Base-by-base conservation (phyloP, 2,888 invertebrate species). In the Eretmocerus hayati region DNA sequence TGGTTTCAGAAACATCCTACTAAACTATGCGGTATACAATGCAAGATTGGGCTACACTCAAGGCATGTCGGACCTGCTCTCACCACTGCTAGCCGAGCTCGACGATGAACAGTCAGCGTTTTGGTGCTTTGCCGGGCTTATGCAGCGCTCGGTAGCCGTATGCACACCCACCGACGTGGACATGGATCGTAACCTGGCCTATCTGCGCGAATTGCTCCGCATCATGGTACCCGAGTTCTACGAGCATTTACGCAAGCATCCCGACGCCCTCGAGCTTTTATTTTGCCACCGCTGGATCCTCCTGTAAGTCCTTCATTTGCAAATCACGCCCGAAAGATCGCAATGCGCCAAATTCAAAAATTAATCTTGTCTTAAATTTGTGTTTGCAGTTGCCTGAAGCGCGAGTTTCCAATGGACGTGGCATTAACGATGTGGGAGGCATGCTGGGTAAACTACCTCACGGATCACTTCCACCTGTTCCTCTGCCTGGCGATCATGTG, bases 261-360 rank as follows among this genome's bases (percentile, higher is more conserved):
- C 83, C 4, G 93, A 94, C 69, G 91, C 90, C 2, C 81, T 89
- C 76, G 93, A 94, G 65, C 72, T 95, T 41, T 75, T 95, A 18
- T 95, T 95, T 68, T 92, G 92, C 59, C 95, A 95, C 72, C 84
- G 95, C 53, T 95, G 95, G 95, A 90, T 95, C 61, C 74, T 95
- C 52, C 71, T 95, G 79, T 94, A 72, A 78, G 81, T 77, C 6
- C 11, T 16, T 22, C 6, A 6, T 11, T 11, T 26, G 26, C 26
- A 9, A 6, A 11, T 11, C 11, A 9, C 26, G 2, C 15, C 16
- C 22, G 4, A 33, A 15, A 1, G 11, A 26, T 32, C 5, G 5
- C 8, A 30, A 9, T 30, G 8, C 13, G 8, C 30, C 30, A 30
- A 9, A 30, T 9, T 8, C 13, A 13, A 30, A 30, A 30, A 30